Conservation (phyloP, 2,113 vertebrate genomes). For the Corynorhinus townsendii region DNA sequence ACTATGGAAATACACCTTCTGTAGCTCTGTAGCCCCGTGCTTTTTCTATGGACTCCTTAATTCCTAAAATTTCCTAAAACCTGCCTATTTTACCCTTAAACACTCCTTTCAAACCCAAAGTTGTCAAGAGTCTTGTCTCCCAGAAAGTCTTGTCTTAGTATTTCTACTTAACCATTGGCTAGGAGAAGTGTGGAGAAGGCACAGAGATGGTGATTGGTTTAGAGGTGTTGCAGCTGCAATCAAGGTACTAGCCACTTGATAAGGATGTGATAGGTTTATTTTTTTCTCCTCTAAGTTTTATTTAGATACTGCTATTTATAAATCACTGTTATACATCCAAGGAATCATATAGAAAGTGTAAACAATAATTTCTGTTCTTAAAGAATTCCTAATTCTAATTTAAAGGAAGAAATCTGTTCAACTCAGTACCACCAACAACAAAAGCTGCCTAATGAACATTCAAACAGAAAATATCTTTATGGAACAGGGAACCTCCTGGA, state of each 20-base stretch:
- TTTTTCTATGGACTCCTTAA: too few species aligned
- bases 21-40: too few species aligned
- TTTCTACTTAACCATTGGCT: neutral
- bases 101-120: too few species aligned
- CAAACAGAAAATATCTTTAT: neutral
- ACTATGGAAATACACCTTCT: too few species aligned
- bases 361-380: neutral
- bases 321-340: neutral
- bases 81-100: too few species aligned
- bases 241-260: neutral
- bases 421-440: neutral
- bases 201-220: neutral
- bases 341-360: neutral
- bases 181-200: neutral
- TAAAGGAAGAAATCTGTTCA: neutral
- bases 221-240: neutral
- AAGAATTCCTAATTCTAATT: neutral
- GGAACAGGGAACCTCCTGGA: neutral
- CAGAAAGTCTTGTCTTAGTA: neutral
- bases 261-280: neutral
- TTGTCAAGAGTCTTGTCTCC: neutral
- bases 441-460: neutral
- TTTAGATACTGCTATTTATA: neutral
- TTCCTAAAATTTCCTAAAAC: too few species aligned
- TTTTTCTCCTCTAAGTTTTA: neutral